Percentiles rank a stretch among this genome's conserved stretches.
These are phyloP conservation scores for Embidobia sp. DNA, from an alignment of 2,888 invertebrate genomes.

Conservation along the genomic window DNA sequence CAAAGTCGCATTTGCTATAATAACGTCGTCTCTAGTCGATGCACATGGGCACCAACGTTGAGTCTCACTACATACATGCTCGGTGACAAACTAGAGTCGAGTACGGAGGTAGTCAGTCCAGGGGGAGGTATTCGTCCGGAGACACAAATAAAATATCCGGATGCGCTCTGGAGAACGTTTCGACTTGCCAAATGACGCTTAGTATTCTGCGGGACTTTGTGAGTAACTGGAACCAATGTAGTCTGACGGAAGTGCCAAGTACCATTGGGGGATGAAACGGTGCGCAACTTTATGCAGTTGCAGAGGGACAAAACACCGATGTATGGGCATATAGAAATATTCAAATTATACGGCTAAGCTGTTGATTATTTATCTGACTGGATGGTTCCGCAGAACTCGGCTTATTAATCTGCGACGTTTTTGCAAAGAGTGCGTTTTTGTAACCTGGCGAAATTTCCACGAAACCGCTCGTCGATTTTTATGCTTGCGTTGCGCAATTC, in stretches of 20 bases:
- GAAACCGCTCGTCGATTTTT: too few relatives aligned
- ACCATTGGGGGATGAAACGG: slow-evolving; percentile 65
- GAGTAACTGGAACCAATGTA: slow-evolving; percentile 74
- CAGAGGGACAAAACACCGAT: slow-evolving; percentile 54
- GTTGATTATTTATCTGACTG: slow-evolving; percentile 23
- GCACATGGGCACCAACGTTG: slow-evolving; percentile 49
- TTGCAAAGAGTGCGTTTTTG: too few relatives aligned
- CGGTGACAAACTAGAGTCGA: slow-evolving; percentile 61
- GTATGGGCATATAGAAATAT: slow-evolving; percentile 44
- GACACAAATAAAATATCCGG: slow-evolving; percentile 68
- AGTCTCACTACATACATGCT: slow-evolving; percentile 47
- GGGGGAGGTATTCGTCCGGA: slow-evolving; percentile 65
- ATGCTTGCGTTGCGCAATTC: too few relatives aligned
- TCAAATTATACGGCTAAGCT: slow-evolving; percentile 32
- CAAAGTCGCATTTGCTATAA: slow-evolving; percentile 34
- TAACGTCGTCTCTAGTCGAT: slow-evolving; percentile 52
- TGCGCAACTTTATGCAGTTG: slow-evolving; percentile 64
- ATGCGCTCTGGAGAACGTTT: slow-evolving; percentile 66
- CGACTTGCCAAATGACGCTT: slow-evolving; percentile 77
- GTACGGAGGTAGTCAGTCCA: slow-evolving; percentile 57
- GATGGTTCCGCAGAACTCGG: not conserved
- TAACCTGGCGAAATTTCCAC: too few relatives aligned
- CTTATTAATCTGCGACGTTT: not conserved
- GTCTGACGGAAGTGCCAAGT: slow-evolving; percentile 76
- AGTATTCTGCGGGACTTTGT: slow-evolving; percentile 76